A percentile compares a stretch with the other conserved stretches of the same genome.
phyloP scores from a whole-genome alignment of 2,113 vertebrate genomes.

The crab-eating macaque (Macaca fascicularis) region T2T-MFA8v1.1 NC_088389.1:89247501-89248000 shows the following conservation, averaged over 20 bases:
- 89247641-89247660: not conserved
- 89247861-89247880: not conserved
- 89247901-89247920: not conserved
- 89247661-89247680: not conserved
- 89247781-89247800: not conserved
- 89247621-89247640: not conserved
- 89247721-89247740: not conserved
- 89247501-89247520: not conserved
- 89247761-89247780: not conserved
- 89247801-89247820: not conserved
- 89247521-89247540: not conserved
- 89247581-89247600: not conserved
- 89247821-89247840: not conserved
- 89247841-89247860: not conserved
- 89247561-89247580: not conserved
- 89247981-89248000: not conserved
- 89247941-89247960: not conserved
- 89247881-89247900: not conserved
- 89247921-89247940: not conserved
- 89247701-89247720: not conserved
- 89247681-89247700: not conserved
- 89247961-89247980: not conserved
- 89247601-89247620: not conserved
- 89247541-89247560: not conserved
- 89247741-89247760: not conserved